phyloP scores from a whole-genome alignment of 2,888 invertebrate species.

The Geophilus truncorum region DNA sequence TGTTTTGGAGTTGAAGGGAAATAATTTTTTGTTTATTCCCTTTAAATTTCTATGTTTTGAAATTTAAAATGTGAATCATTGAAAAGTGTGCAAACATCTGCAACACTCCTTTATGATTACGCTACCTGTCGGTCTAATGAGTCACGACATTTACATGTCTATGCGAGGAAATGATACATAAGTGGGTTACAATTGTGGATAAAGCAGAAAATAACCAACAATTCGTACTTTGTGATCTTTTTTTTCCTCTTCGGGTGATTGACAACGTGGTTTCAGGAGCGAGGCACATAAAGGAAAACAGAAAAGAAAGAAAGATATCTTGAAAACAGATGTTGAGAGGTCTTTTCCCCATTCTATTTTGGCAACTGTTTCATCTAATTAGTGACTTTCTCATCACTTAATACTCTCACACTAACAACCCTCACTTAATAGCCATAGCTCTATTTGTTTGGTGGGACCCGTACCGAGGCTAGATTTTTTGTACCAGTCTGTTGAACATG shows the following conservation, averaged over 20 bases:
- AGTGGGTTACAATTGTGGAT: background rate
- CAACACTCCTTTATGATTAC: background rate
- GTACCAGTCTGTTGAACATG: slow-evolving; percentile 13
- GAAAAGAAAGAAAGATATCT: background rate
- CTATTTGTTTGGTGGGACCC: background rate
- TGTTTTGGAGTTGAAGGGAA: background rate
- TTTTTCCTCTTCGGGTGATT: no score
- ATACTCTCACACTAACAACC: background rate
- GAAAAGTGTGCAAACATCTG: background rate
- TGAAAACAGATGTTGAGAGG: background rate
- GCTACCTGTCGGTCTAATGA: background rate
- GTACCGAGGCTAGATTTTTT: background rate
- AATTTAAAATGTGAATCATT: background rate
- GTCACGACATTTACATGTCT: background rate
- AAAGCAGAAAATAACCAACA: no score
- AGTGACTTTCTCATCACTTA: slow-evolving; percentile 21
- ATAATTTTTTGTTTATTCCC: background rate
- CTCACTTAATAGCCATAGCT: background rate
- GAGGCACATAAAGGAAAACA: background rate
- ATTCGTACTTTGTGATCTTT: no score
- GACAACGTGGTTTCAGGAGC: background rate
- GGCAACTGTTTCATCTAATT: slow-evolving; percentile 21
- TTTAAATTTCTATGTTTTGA: background rate
- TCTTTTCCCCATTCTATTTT: slow-evolving; percentile 13
- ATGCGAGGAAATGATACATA: background rate